Conservation (phyloP, 2,888 invertebrate species). For the Eilema depressum region DNA sequence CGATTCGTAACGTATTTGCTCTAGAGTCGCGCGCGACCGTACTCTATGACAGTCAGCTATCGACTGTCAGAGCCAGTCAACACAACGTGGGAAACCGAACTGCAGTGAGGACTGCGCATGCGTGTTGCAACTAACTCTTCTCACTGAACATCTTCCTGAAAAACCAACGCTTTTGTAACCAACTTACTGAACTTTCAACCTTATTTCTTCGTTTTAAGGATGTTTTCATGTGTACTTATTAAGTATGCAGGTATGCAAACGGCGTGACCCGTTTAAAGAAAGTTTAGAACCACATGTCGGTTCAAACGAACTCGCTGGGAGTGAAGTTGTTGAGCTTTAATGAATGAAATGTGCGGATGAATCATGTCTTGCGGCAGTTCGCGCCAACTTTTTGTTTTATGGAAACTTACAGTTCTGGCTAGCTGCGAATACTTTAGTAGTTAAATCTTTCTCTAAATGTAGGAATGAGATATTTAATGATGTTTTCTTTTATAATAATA, state of each 20-base stretch:
- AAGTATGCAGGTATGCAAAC: constrained; percentile 54
- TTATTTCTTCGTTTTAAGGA: constrained; percentile 48
- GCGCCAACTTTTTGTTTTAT: constrained; percentile 34
- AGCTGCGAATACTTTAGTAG: no score
- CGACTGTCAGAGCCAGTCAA: constrained; percentile 74
- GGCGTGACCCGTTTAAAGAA: constrained; percentile 69
- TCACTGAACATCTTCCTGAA: constrained; percentile 62
- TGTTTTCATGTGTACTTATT: constrained; percentile 12
- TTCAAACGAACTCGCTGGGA: constrained; percentile 62
- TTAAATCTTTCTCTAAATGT: neutral
- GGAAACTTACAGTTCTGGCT: neutral
- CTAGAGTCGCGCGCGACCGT: constrained; percentile 58
- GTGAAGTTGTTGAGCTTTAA: constrained; percentile 62
- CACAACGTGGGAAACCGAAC: constrained; percentile 71
- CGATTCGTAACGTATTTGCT: constrained; percentile 44
- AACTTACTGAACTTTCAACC: constrained; percentile 50
- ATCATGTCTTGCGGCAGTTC: constrained; percentile 51
- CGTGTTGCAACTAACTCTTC: constrained; percentile 74
- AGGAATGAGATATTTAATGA: neutral
- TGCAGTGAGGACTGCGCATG: constrained; percentile 78
- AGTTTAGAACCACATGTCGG: constrained; percentile 70
- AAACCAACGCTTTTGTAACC: constrained; percentile 42
- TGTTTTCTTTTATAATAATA: neutral
- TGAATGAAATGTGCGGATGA: constrained; percentile 61
- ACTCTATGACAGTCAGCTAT: constrained; percentile 64